phyloP scores from a whole-genome alignment of 2,113 vertebrate species.

The Halcyon senegalensis region DNA sequence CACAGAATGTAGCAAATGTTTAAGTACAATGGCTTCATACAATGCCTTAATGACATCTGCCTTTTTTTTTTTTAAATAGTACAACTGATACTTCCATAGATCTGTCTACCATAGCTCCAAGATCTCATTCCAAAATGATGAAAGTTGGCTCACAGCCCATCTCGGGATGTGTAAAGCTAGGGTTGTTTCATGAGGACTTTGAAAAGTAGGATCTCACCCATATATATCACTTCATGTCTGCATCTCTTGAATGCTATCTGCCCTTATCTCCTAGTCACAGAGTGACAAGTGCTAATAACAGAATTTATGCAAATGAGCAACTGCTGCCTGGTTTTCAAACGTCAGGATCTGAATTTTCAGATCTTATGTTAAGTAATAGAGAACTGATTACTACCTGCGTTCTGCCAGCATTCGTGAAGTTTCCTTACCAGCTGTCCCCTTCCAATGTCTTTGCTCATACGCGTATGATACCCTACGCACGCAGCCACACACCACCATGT shows the following conservation, averaged over 20 bases:
- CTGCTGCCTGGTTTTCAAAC: slow-evolving; percentile 22
- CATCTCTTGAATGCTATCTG: neutral
- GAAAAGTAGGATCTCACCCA: slow-evolving; percentile 20
- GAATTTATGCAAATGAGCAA: slow-evolving; percentile 48
- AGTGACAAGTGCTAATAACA: slow-evolving; percentile 62
- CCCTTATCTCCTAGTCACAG: slow-evolving; percentile 30
- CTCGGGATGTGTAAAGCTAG: neutral
- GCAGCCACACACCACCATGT: neutral
- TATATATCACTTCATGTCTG: neutral
- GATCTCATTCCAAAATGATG: neutral
- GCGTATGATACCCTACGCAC: neutral
- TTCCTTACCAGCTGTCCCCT: neutral
- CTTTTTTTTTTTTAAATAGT: neutral
- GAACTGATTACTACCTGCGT: neutral
- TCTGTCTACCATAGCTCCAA: neutral
- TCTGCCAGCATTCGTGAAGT: neutral
- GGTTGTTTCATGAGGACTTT: slow-evolving; percentile 7
- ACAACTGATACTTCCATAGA: neutral
- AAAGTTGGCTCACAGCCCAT: slow-evolving; percentile 12
- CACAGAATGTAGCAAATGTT: neutral
- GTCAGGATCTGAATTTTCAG: neutral
- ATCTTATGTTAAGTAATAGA: neutral
- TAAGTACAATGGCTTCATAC: neutral
- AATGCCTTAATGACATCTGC: neutral
- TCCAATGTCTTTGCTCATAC: neutral